phyloP scores from a whole-genome alignment of 2,888 invertebrate genomes.

The Noctua comes region DNA sequence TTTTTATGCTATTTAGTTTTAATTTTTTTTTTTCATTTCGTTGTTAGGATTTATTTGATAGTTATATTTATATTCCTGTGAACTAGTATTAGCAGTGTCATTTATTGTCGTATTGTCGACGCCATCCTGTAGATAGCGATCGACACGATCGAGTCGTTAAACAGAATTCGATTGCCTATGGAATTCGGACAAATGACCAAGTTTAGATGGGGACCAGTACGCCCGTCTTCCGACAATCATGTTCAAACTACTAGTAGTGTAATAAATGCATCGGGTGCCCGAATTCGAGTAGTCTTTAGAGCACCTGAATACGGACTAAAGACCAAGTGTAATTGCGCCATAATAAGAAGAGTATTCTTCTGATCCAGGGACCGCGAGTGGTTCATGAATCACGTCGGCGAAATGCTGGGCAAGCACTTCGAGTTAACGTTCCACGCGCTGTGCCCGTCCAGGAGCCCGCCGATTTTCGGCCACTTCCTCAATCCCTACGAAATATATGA shows the following conservation, averaged over 20 bases:
- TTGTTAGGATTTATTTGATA: no score
- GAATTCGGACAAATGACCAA: no score
- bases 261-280: not conserved
- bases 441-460: constrained; percentile 93
- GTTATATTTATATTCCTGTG: no score
- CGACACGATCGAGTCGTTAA: no score
- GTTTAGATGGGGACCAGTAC: no score
- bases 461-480: constrained; percentile 95
- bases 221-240: not conserved
- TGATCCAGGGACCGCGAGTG: constrained; percentile 92
- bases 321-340: not conserved
- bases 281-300: not conserved
- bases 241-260: not conserved
- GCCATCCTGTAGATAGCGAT: no score
- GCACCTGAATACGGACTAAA: not conserved
- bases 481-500: constrained; percentile 95
- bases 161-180: no score
- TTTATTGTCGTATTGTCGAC: no score
- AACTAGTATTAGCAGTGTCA: no score
- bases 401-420: constrained; percentile 94
- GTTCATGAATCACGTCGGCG: constrained; percentile 93
- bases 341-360: not conserved
- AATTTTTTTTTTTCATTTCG: no score
- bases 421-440: constrained; percentile 95
- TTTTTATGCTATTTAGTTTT: no score